Base-by-base conservation (phyloP, 2,113 vertebrate genomes). In the Entosphenus tridentatus region DNA sequence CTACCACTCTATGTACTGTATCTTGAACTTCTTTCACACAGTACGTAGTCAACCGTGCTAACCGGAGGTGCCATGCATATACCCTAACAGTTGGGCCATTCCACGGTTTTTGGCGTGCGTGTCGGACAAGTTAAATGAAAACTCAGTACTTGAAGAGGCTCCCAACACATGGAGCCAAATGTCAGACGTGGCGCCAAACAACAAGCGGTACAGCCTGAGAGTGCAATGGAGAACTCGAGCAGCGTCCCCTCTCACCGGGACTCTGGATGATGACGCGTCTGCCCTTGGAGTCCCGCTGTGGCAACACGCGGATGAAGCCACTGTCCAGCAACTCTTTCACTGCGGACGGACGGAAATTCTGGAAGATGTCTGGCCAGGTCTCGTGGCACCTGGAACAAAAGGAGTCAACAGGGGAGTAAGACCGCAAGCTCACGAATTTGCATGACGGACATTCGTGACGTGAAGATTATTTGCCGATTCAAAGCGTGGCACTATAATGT, bases 231-330 rank as follows among this genome's bases (percentile, higher is more conserved):
- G 55, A 55, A 7, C 12, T 9, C 9, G 2, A 65, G 5, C 39
- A 39, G 39, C 39, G 39, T 39, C 39, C 39, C 39, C 39, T 7
- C 72, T 10, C 72, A 98, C 93, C 93, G 79, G 87, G 91, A 13
- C 88, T 83, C 72, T 96, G 82, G 75, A 87, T 95, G 69, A 98
- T 83, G 10, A 96, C 74, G 8, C 85, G 88, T 68, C 91, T 85
- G n/a, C 93, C 93, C 16, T 81, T 79, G 2, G 83, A 83, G 77
- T 96, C 93, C 0, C 81, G 80, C 67, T 62, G 79, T 21, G 89
- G 88, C 76, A 98, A 81, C 69, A 98, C 88, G 0, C 89, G 93
- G 75, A 98, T 86, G 74, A 98, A 93, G 9, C 93, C 93, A 10
- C 86, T 84, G 68, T 85, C 85, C 8, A 98, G 80, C 55, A 90